phyloP scores from a whole-genome alignment of 2,888 invertebrate species.

The Ormyrus rosae region DNA sequence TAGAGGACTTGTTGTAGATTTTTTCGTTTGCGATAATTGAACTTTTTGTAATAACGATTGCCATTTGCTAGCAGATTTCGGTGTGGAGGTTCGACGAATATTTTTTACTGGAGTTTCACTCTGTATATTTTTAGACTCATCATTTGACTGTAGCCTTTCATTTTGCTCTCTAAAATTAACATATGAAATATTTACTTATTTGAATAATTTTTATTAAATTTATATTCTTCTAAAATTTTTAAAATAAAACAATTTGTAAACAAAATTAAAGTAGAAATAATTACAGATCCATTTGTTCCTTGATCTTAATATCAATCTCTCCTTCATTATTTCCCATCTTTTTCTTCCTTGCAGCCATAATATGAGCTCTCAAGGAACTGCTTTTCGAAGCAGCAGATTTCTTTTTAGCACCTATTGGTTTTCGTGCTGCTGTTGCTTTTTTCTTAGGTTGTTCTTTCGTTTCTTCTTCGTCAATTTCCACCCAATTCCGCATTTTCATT shows the following conservation, averaged over 20 bases:
- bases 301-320: slow-evolving; percentile 35
- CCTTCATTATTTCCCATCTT: slow-evolving; percentile 52
- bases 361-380: slow-evolving; percentile 64
- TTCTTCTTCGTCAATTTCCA: slow-evolving; percentile 66
- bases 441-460: slow-evolving; percentile 49
- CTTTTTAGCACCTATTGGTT: slow-evolving; percentile 36
- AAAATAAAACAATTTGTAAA: no score
- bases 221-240: no score
- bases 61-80: slow-evolving; percentile 49
- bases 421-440: slow-evolving; percentile 13
- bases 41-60: slow-evolving; percentile 54
- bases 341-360: slow-evolving; percentile 64
- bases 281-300: slow-evolving; percentile 2
- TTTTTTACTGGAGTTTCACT: not conserved
- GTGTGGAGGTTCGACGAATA: slow-evolving; percentile 27
- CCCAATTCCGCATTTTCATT: slow-evolving; percentile 72
- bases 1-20: slow-evolving; percentile 61
- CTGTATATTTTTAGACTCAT: not conserved
- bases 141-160: not conserved
- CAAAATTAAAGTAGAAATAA: not conserved
- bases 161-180: no score
- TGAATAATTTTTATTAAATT: no score
- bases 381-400: slow-evolving; percentile 45
- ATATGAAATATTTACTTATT: no score
- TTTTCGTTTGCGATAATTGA: slow-evolving; percentile 59